These are phyloP conservation scores for Eupithecia inturbata DNA, from an alignment of 2,888 invertebrate species.

Conservation along the genomic window DNA sequence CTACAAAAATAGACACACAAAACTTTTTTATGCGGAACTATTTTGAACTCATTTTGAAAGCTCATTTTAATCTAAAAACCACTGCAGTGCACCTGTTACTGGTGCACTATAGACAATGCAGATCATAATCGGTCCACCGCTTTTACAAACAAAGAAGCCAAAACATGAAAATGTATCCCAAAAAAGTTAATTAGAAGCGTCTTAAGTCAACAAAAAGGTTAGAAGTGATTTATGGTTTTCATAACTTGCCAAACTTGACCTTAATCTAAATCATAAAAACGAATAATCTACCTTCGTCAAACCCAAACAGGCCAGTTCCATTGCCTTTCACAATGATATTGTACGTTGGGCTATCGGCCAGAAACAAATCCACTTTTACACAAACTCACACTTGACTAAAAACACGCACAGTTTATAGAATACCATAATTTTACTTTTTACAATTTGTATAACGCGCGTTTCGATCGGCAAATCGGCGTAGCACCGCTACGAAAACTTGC, in stretches of 20 bases:
- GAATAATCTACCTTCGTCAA: conserved; percentile 70
- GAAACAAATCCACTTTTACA: conserved; percentile 81
- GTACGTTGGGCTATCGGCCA: conserved; percentile 76
- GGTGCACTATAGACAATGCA: not conserved
- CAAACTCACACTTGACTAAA: conserved; percentile 60
- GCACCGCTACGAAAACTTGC: conserved; percentile 72
- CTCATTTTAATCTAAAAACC: not conserved
- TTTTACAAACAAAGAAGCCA: not conserved
- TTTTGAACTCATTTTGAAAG: not conserved
- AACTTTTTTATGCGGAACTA: not conserved
- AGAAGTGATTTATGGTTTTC: not conserved
- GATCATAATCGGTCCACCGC: not conserved
- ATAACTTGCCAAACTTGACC: conserved; percentile 10
- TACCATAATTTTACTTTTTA: conserved; percentile 37
- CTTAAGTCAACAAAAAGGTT: not conserved
- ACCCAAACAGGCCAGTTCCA: conserved; percentile 72
- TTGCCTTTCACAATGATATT: conserved; percentile 81
- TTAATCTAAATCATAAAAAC: conserved; percentile 25
- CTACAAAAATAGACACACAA: not conserved
- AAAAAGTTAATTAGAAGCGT: not conserved
- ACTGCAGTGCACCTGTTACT: conserved; percentile 2
- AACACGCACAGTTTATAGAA: conserved; percentile 50
- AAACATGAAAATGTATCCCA: not conserved
- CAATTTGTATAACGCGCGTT: conserved; percentile 38
- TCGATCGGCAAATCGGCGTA: conserved; percentile 53